Evolutionary conservation across 1,140 invertebrate species (phyloP), one percentile per base, ranked within the genome.

Genomic region (Euborellia annulipes): DNA sequence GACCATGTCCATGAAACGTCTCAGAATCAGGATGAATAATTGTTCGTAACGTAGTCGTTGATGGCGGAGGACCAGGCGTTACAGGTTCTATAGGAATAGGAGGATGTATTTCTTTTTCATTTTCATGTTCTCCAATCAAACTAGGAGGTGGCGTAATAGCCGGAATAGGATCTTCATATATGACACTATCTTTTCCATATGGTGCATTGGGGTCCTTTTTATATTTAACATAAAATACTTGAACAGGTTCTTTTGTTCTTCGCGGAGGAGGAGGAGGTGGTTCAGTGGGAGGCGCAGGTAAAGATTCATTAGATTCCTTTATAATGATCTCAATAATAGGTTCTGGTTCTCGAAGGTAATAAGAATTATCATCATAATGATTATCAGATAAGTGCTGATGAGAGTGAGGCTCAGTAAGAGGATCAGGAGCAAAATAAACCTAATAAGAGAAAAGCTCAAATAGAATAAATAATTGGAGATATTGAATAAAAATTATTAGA

Each of bases 271-370:
- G 61, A 0, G 58, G 58, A 4, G 57, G 54, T 4, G 52, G 53
- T 2, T 48, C 51, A 3, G 32, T 66, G 0, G 71, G 75, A n/a
- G 76, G 73, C 3, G 76, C 68, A 0, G 84, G 79, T 3, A 86
- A 58, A 0, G 79, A 72, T 52, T 85, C 80, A 58, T 89, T 88
- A 0, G 83, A 85, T 62, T 89, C 85, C 56, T 86, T 86, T 41
- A 89, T 87, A 43, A 89, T 89, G 50, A 88, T 89, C 63, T 89
- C 85, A 48, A 89, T 89, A 38, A 89, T 89, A 11, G 85, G 85
- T 58, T 89, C 85, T 0, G 84, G 84, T 45, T 83, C 79, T 51
- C 81, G 78, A 7, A 73, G 64, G 55, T 85, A 82, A 46, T 82
- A 73, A 6, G 70, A 70, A 37, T 60, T 56, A 42, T 71, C 65